Percentiles rank a stretch among this genome's conserved stretches.
Conservation (phyloP, 2,888 invertebrate genomes). For the Melinaea marsaeus region DNA sequence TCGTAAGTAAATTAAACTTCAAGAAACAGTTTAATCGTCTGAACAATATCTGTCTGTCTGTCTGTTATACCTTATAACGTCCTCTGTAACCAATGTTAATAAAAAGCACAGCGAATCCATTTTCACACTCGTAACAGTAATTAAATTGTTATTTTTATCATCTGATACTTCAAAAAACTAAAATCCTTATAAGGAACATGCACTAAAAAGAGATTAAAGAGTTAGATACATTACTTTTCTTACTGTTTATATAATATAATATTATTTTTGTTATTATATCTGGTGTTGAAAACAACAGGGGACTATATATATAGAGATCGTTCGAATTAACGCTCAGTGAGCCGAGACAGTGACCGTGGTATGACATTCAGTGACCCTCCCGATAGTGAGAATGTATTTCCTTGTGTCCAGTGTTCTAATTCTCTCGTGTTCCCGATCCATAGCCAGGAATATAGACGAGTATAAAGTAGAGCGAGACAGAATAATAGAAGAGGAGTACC, state of each 20-base stretch:
- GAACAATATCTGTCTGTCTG: too few relatives aligned
- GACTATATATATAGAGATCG: constrained; percentile 34
- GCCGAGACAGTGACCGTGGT: constrained; percentile 28
- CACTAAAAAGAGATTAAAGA: too few relatives aligned
- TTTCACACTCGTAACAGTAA: background rate
- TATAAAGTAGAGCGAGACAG: constrained; percentile 43
- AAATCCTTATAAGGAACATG: background rate
- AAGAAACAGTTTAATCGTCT: too few relatives aligned
- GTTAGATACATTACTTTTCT: too few relatives aligned
- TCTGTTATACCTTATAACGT: background rate
- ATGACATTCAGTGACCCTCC: constrained; percentile 32
- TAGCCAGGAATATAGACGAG: constrained; percentile 39
- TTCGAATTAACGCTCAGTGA: constrained; percentile 31
- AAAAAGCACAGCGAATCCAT: constrained; percentile 1
- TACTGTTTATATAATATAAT: background rate
- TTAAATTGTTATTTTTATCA: background rate
- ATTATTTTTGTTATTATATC: background rate
- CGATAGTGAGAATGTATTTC: constrained; percentile 28
- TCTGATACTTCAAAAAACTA: background rate
- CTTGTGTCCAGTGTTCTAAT: constrained; percentile 22
- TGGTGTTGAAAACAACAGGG: background rate
- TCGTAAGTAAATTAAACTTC: too few relatives aligned
- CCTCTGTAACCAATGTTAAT: background rate
- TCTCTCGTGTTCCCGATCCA: constrained; percentile 24
- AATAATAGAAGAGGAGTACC: constrained; percentile 61